A percentile compares a stretch with the other conserved stretches of the same genome.
phyloP scores from a whole-genome alignment of 2,113 vertebrate genomes.

The Camelus bactrianus region DNA sequence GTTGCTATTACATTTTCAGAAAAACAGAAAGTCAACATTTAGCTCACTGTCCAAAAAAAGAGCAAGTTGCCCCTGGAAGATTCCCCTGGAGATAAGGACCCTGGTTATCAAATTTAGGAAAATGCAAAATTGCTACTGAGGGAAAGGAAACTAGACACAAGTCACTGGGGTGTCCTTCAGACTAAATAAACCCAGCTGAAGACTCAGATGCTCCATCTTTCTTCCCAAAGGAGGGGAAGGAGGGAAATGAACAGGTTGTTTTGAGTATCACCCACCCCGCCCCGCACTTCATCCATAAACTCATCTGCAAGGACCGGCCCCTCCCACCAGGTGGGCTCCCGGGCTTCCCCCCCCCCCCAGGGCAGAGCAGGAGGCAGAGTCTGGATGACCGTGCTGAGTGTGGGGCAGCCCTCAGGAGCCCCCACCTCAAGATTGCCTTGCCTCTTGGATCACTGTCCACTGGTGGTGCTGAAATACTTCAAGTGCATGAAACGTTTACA shows the following conservation, averaged over 20 bases:
- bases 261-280: neutral
- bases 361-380: neutral
- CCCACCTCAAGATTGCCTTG: neutral
- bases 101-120: neutral
- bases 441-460: neutral
- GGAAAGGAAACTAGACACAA: constrained; percentile 18
- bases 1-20: neutral
- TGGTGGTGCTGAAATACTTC: neutral
- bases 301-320: neutral
- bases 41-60: neutral
- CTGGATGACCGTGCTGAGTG: rapidly evolving
- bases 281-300: rapidly evolving
- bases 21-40: neutral
- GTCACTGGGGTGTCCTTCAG: constrained; percentile 39
- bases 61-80: neutral
- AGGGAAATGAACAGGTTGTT: neutral
- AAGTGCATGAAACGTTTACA: neutral
- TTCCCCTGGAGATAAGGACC: constrained; percentile 16
- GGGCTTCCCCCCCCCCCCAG: neutral
- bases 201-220: neutral
- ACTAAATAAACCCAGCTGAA: constrained; percentile 7
- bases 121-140: neutral
- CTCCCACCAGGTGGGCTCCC: too few relatives aligned
- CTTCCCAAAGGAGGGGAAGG: neutral
- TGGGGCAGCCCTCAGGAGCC: neutral